A percentile compares a stretch with the other conserved stretches of the same genome.
Evolutionary conservation across 2,888 invertebrate genomes (phyloP).

Genomic region (Leptopilina syphax): DNA sequence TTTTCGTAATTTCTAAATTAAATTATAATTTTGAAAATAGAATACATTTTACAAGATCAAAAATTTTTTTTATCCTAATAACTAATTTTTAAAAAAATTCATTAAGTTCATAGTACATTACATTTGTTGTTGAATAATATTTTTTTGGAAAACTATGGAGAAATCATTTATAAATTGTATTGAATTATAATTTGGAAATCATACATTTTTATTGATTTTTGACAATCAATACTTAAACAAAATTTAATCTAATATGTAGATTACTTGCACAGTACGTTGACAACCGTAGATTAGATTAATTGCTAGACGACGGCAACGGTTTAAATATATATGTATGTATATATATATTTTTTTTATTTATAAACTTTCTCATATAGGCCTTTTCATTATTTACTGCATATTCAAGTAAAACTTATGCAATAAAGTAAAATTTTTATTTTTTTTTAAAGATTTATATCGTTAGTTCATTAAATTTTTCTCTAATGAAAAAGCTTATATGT

Average conservation of each 20-base stretch:
- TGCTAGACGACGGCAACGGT: slow-evolving; percentile 17
- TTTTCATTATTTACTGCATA: neutral
- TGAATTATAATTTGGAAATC: slow-evolving; percentile 1
- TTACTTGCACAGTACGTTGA: slow-evolving; percentile 28
- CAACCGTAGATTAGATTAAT: slow-evolving; percentile 9
- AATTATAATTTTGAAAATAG: too few relatives aligned
- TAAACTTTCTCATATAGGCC: neutral
- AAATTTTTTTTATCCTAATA: too few relatives aligned
- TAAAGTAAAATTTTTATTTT: neutral
- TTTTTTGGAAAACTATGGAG: too few relatives aligned
- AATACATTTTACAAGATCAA: too few relatives aligned
- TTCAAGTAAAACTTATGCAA: neutral
- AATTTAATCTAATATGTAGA: slow-evolving; percentile 21
- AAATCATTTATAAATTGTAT: too few relatives aligned
- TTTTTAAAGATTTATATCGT: neutral
- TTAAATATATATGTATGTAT: slow-evolving; percentile 13
- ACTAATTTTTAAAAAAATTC: too few relatives aligned
- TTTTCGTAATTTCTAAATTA: too few relatives aligned
- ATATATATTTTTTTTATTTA: neutral
- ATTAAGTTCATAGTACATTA: too few relatives aligned
- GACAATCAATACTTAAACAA: slow-evolving; percentile 25
- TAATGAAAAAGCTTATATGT: slow-evolving; percentile 9
- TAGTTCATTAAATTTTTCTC: neutral
- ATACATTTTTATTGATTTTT: slow-evolving; percentile 9
- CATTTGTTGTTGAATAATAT: too few relatives aligned